Percentiles rank a stretch among this genome's conserved stretches.
These are phyloP conservation scores for Hermodice carunculata DNA, from an alignment of 2,888 invertebrate genomes.

Conservation along the genomic window DNA sequence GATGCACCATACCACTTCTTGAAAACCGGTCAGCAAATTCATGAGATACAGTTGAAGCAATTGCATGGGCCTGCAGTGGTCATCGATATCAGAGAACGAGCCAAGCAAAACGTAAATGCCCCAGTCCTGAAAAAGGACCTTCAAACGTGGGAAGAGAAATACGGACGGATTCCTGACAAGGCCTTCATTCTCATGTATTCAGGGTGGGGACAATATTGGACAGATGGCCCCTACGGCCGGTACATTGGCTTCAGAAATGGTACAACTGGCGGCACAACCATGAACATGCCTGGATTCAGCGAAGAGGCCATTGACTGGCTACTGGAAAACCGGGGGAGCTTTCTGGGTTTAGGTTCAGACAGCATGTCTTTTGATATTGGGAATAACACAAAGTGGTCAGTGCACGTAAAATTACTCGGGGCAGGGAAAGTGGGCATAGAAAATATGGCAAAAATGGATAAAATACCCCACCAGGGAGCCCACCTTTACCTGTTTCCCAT, in stretches of 20 bases:
- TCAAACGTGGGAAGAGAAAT: not conserved
- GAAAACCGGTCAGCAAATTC: not conserved
- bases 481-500: not conserved
- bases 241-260: no score
- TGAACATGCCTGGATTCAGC: not conserved
- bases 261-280: no score
- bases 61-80: not conserved
- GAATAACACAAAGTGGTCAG: not conserved
- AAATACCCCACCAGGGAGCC: not conserved
- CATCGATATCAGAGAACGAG: not conserved
- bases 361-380: not conserved
- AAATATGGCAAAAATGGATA: not conserved
- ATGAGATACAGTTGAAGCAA: not conserved
- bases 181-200: not conserved
- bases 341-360: not conserved
- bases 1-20: constrained; percentile 1
- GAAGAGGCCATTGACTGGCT: not conserved
- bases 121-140: not conserved
- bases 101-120: not conserved
- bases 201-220: not conserved
- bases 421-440: not conserved
- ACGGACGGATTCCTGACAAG: not conserved
- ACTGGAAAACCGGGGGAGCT: not conserved
- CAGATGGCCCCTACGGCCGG: no score
- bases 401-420: not conserved